Evolutionary conservation across 1,140 invertebrate genomes (phyloP).

Genomic region (Musca domestica): DNA sequence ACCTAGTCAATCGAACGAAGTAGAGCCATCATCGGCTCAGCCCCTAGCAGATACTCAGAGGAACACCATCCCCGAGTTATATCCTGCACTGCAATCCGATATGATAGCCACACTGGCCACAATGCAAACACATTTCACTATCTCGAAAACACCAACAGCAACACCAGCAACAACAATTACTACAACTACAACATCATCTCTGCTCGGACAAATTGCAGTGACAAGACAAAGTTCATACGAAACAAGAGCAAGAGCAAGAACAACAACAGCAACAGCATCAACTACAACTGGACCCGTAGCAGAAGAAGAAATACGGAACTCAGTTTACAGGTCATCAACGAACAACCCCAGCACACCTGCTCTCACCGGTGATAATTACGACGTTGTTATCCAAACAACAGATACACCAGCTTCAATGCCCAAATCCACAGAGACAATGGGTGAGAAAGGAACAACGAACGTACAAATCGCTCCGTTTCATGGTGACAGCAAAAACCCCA

Average conservation of each 20-base stretch:
- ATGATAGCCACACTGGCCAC: conserved; percentile 14
- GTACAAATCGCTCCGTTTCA: too few species aligned
- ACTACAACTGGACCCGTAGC: not conserved
- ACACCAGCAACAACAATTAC: conserved; percentile 1
- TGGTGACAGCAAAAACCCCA: too few species aligned
- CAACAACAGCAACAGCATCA: conserved; percentile 12
- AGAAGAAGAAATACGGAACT: not conserved
- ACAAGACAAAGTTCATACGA: not conserved
- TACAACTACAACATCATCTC: conserved; percentile 5
- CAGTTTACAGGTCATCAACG: too few species aligned
- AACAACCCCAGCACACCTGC: not conserved
- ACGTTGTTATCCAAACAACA: too few species aligned
- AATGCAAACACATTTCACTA: conserved; percentile 18
- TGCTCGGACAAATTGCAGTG: conserved; percentile 11
- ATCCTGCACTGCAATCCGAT: not conserved
- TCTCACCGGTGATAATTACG: too few species aligned
- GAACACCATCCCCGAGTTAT: conserved; percentile 1
- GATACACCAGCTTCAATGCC: too few species aligned
- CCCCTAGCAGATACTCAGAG: not conserved
- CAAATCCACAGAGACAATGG: too few species aligned
- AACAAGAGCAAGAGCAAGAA: conserved; percentile 15
- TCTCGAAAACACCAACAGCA: conserved; percentile 11
- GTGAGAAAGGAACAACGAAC: too few species aligned
- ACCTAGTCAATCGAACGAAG: conserved; percentile 3
- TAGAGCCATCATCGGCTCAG: conserved; percentile 2